Percentiles rank a stretch among this genome's conserved stretches.
Conservation (phyloP, 2,888 invertebrate genomes). For the Sesamia inferens region DNA sequence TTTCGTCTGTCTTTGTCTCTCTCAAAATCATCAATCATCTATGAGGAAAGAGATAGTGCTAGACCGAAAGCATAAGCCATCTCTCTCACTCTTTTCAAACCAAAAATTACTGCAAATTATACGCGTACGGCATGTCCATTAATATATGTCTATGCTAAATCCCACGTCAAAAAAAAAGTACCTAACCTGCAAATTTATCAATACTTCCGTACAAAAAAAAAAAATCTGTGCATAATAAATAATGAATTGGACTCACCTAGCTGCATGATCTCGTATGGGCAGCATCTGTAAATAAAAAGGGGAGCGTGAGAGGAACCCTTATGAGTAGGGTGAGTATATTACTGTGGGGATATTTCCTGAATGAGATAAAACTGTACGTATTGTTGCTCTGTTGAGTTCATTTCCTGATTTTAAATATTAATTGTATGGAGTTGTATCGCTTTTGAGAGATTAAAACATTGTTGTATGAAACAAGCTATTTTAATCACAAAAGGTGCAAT, state of each 20-base stretch:
- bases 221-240: slow-evolving; percentile 53
- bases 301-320: slow-evolving; percentile 52
- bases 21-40: no score
- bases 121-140: no score
- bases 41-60: no score
- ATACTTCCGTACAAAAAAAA: slow-evolving; percentile 24
- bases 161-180: neutral
- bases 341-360: slow-evolving; percentile 23
- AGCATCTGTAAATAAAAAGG: slow-evolving; percentile 65
- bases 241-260: slow-evolving; percentile 68
- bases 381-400: slow-evolving; percentile 13
- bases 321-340: slow-evolving; percentile 34
- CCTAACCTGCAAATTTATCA: no score
- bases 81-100: no score
- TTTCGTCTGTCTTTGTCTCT: no score
- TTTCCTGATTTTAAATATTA: slow-evolving; percentile 40
- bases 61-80: no score
- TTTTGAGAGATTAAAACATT: neutral
- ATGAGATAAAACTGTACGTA: slow-evolving; percentile 35
- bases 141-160: no score
- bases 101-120: no score
- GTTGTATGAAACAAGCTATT: neutral
- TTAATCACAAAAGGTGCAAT: neutral
- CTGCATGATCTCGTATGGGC: slow-evolving; percentile 64
- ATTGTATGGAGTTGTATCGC: neutral